Evolutionary conservation across 30 jellyfish, hydroid and myxozoan genomes (phyloP), one percentile per base, ranked within the genome.

Genomic region (Turritopsis rubra): DNA sequence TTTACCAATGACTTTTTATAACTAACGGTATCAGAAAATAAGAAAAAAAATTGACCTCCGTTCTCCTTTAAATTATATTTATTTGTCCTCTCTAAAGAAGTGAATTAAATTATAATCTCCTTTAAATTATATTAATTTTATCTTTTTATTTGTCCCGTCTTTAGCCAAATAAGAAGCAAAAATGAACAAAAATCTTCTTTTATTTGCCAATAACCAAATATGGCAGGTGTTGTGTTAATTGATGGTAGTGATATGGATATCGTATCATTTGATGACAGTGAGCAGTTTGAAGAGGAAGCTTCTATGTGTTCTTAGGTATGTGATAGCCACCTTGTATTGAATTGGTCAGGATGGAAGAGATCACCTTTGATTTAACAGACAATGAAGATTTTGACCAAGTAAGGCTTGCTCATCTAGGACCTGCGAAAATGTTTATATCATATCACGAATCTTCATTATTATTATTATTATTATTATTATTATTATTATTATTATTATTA

Each of bases 291-390:
- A 74, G 97, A 91, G 41, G 86, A 87, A 23, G 73, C 70, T 82
- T 86, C 95, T 1, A 68, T 84, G 24, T 90, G 95, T 70, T 85
- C 97, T 1, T 84, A 90, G 94, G 52, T 84, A 18, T 86, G 96
- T 26, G 97, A 91, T 54, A 54, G 78, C 71, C 96, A 91, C 28
- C 79, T 68, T 23, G 90, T 83, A 31, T 81, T 87, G 27, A 85
- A 72, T 82, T 91, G 97, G 97, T 53, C 85, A 41, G 97, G 97
- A 19, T 91, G 97, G 97, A 91, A 81, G 54, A 29, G 83, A 7
- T 52, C 53, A 28, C 30, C 18, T 23, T 81, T 72, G 89, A 20
- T 81, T 26, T 72, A 24, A 9, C 54, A 13, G 85, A 24, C 26
- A 79, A 24, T 16, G 79, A 52, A 7, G 52, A 21, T 21, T 68